phyloP scores from a whole-genome alignment of 2,888 invertebrate genomes.

The Reticulitermes lucifugus region DNA sequence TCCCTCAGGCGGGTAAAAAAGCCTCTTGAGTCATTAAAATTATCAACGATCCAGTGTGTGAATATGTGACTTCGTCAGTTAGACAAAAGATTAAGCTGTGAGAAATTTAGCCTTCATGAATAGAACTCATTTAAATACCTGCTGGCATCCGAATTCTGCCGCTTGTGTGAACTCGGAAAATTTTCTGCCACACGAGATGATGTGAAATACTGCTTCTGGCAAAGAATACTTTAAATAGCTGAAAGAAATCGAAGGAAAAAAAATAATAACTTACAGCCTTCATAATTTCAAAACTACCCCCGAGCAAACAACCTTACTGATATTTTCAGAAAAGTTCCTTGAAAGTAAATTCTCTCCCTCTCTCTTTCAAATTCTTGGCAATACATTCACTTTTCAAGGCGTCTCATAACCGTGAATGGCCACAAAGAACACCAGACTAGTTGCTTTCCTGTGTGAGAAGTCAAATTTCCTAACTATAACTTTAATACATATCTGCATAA shows the following conservation, averaged over 20 bases:
- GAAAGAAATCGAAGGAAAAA: slow-evolving; percentile 3
- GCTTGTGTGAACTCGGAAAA: not conserved
- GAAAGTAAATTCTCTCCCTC: not conserved
- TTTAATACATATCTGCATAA: too few species aligned
- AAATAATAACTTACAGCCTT: slow-evolving; percentile 15
- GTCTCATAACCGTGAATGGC: not conserved
- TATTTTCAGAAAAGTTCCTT: slow-evolving; percentile 27
- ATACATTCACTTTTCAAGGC: slow-evolving; percentile 17
- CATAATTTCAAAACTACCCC: slow-evolving; percentile 27
- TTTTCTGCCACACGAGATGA: not conserved
- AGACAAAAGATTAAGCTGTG: too few species aligned
- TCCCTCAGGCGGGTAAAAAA: too few species aligned
- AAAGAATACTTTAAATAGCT: slow-evolving; percentile 12
- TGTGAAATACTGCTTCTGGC: not conserved
- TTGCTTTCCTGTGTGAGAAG: too few species aligned
- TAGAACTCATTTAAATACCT: not conserved
- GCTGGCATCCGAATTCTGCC: not conserved
- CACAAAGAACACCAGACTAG: not conserved
- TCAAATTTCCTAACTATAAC: too few species aligned
- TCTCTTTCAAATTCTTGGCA: not conserved
- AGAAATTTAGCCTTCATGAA: not conserved
- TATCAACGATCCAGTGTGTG: too few species aligned
- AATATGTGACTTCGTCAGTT: too few species aligned
- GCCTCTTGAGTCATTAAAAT: too few species aligned
- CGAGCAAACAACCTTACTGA: slow-evolving; percentile 16